Percentiles rank a stretch among this genome's conserved stretches.
phyloP scores from a whole-genome alignment of 2,888 invertebrate species.

The Andrena trimmerana region DNA sequence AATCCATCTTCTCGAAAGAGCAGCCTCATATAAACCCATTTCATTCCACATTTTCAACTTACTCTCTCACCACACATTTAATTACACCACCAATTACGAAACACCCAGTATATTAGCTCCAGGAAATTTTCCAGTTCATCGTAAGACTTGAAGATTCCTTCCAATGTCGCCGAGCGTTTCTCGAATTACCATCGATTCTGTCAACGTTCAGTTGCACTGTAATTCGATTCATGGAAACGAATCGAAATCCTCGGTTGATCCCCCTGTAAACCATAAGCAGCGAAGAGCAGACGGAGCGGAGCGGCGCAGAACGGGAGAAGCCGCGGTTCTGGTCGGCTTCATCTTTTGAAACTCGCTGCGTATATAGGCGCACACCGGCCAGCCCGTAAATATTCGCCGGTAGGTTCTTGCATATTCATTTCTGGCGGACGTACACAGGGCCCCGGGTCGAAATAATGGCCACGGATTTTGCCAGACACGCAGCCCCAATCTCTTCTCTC shows the following conservation, averaged over 20 bases:
- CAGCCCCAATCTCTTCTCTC: conserved; percentile 54
- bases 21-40: too few species aligned
- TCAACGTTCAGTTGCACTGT: too few species aligned
- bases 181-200: too few species aligned
- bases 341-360: conserved; percentile 67
- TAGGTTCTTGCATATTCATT: conserved; percentile 75
- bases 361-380: conserved; percentile 44
- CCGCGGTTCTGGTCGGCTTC: conserved; percentile 67
- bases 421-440: conserved; percentile 61
- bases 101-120: too few species aligned
- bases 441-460: conserved; percentile 70
- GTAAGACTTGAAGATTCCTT: too few species aligned
- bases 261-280: conserved; percentile 11
- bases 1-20: too few species aligned
- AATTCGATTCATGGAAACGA: background rate
- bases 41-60: too few species aligned
- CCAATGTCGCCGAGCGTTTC: too few species aligned
- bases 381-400: conserved; percentile 70
- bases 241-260: conserved; percentile 35
- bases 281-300: conserved; percentile 39
- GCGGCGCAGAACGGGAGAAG: conserved; percentile 46
- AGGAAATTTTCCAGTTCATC: too few species aligned
- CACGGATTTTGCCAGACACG: conserved; percentile 73
- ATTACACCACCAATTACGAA: too few species aligned
- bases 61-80: too few species aligned